These are phyloP conservation scores for Dryobates pubescens DNA, from an alignment of 2,797 vertebrate species.

Conservation along the genomic window DNA sequence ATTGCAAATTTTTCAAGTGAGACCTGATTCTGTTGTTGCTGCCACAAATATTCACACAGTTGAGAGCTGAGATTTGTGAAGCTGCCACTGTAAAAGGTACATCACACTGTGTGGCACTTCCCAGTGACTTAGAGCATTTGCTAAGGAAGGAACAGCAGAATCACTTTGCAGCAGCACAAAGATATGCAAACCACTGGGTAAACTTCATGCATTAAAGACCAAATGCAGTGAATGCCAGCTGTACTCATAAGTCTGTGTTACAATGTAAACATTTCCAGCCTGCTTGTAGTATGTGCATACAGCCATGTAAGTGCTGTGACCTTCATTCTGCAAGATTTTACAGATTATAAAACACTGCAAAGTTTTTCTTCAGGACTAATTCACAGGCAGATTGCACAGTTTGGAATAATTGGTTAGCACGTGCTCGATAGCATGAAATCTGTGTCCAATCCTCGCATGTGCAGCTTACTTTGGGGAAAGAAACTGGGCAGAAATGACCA, in stretches of 20 bases:
- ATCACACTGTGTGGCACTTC: neutral
- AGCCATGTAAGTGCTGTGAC: no score
- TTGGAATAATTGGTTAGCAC: neutral
- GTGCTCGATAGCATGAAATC: neutral
- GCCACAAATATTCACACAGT: neutral
- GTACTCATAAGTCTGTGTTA: neutral
- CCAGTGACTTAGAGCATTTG: neutral
- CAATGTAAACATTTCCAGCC: neutral
- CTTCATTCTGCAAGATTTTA: neutral
- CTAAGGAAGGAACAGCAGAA: neutral
- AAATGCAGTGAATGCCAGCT: neutral
- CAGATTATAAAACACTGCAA: fast-evolving
- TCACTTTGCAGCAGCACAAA: neutral
- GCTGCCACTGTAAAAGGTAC: neutral
- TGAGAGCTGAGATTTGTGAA: neutral
- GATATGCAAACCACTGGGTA: neutral
- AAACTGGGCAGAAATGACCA: neutral
- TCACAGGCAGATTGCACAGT: neutral
- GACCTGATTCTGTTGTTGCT: neutral
- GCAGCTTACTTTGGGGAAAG: neutral
- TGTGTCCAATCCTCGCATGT: neutral
- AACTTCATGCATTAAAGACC: neutral
- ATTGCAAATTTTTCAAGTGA: neutral
- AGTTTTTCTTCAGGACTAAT: neutral
- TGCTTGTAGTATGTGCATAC: neutral